A percentile compares a stretch with the other conserved stretches of the same genome.
Conservation (phyloP, 1,140 invertebrate genomes). For the Leucophenga varia region DNA sequence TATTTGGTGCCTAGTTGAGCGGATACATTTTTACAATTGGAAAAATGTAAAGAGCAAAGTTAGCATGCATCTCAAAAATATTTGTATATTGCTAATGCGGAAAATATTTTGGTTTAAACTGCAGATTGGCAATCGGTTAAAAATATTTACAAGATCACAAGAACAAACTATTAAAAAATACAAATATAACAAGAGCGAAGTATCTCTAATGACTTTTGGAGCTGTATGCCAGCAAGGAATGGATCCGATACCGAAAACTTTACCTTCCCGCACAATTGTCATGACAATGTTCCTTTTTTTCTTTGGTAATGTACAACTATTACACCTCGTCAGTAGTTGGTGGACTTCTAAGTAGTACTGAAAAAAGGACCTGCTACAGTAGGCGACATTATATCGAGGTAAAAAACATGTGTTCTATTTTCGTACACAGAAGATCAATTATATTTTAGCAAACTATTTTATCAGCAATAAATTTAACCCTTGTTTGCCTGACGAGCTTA, state of each 20-base stretch:
- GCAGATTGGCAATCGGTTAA: too few relatives aligned
- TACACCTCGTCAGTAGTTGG: conserved; percentile 54
- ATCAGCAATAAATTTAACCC: too few relatives aligned
- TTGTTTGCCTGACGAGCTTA: too few relatives aligned
- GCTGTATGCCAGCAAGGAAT: conserved; percentile 45
- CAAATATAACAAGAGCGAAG: too few relatives aligned
- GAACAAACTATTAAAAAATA: too few relatives aligned
- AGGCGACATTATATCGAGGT: conserved; percentile 38
- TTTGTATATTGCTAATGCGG: too few relatives aligned
- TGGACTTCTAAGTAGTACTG: conserved; percentile 40
- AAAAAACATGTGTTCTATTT: too few relatives aligned
- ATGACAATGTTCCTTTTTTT: conserved; percentile 43
- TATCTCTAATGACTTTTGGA: conserved; percentile 26
- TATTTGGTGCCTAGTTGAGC: conserved; percentile 32
- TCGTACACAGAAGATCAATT: too few relatives aligned
- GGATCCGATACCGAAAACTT: conserved; percentile 31
- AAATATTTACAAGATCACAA: too few relatives aligned
- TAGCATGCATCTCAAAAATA: too few relatives aligned
- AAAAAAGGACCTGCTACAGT: conserved; percentile 36
- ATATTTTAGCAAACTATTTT: too few relatives aligned
- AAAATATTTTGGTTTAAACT: too few relatives aligned
- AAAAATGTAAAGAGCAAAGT: neutral
- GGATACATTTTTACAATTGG: neutral
- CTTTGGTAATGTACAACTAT: conserved; percentile 49
- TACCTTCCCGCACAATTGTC: conserved; percentile 35